These are phyloP conservation scores for Heliopora coerulea DNA, from an alignment of 92 coral and sea anemone genomes.

Conservation along the genomic window DNA sequence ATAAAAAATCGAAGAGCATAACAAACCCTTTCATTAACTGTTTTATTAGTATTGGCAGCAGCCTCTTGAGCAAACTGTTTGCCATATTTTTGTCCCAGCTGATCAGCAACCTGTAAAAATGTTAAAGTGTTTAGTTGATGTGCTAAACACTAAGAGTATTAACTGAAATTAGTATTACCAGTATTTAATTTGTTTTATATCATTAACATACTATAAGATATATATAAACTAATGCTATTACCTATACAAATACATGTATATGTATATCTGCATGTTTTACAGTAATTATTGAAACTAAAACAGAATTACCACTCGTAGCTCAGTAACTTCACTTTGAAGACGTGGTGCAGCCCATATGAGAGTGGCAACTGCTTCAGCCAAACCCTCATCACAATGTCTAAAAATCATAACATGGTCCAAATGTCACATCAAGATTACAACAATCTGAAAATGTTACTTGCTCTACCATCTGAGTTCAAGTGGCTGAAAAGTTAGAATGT, in stretches of 20 bases:
- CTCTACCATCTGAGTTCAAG: too few species aligned
- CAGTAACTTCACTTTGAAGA: conserved; percentile 86
- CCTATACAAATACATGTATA: not conserved
- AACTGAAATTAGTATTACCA: not conserved
- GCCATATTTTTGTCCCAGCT: conserved; percentile 91
- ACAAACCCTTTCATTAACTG: conserved; percentile 90
- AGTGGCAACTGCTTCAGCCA: conserved; percentile 90
- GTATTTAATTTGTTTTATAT: too few species aligned
- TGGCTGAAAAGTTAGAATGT: too few species aligned
- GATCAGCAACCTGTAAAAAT: conserved; percentile 71
- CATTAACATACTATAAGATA: too few species aligned
- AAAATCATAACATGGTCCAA: not conserved
- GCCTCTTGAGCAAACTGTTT: conserved; percentile 95
- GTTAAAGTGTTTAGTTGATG: not conserved
- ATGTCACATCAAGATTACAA: too few species aligned
- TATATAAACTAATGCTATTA: too few species aligned
- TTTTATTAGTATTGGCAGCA: conserved; percentile 66
- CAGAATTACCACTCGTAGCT: conserved; percentile 56
- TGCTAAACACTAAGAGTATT: not conserved
- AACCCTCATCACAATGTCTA: conserved; percentile 93
- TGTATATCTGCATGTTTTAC: not conserved
- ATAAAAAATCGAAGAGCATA: not conserved
- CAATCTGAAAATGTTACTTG: too few species aligned
- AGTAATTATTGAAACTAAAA: not conserved
- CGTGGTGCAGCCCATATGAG: conserved; percentile 96